Evolutionary conservation across 2,113 vertebrate species (phyloP).

Genomic region (Hippocampus guttulatus): DNA sequence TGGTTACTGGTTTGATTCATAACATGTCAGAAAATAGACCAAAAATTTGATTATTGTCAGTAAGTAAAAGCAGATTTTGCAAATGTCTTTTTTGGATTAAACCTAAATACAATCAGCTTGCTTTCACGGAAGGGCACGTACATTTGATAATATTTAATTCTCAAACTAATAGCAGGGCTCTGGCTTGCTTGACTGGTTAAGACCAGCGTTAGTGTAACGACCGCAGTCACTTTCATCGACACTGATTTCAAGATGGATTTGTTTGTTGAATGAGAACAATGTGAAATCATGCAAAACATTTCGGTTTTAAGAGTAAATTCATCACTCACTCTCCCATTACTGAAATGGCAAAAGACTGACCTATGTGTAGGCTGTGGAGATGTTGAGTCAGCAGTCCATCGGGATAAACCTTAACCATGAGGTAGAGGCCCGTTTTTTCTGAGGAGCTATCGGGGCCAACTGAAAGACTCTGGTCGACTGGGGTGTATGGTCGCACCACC

Average conservation of each 20-base stretch:
- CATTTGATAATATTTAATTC: too few relatives aligned
- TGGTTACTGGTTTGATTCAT: too few relatives aligned
- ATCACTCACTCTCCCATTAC: neutral
- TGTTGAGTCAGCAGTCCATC: slow-evolving; percentile 80
- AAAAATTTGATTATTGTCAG: too few relatives aligned
- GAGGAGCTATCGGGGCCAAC: slow-evolving; percentile 43
- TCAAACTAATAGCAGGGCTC: too few relatives aligned
- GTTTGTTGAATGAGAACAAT: neutral
- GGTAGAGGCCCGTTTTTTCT: slow-evolving; percentile 70
- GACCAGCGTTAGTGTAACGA: too few relatives aligned
- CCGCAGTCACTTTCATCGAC: too few relatives aligned
- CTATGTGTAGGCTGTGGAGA: slow-evolving; percentile 77
- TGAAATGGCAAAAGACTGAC: slow-evolving; percentile 57
- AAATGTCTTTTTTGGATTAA: too few relatives aligned
- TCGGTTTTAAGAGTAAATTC: neutral
- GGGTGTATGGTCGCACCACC: slow-evolving; percentile 90
- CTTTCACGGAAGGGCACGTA: too few relatives aligned
- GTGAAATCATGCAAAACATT: neutral
- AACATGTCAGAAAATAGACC: too few relatives aligned
- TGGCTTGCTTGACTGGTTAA: too few relatives aligned
- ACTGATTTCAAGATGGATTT: neutral
- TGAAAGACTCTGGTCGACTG: slow-evolving; percentile 75
- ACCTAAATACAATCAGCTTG: too few relatives aligned
- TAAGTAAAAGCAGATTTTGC: too few relatives aligned
- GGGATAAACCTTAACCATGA: slow-evolving; percentile 93